Evolutionary conservation across 2,797 vertebrate species (phyloP).

Genomic region (Pseudochirops cupreus): DNA sequence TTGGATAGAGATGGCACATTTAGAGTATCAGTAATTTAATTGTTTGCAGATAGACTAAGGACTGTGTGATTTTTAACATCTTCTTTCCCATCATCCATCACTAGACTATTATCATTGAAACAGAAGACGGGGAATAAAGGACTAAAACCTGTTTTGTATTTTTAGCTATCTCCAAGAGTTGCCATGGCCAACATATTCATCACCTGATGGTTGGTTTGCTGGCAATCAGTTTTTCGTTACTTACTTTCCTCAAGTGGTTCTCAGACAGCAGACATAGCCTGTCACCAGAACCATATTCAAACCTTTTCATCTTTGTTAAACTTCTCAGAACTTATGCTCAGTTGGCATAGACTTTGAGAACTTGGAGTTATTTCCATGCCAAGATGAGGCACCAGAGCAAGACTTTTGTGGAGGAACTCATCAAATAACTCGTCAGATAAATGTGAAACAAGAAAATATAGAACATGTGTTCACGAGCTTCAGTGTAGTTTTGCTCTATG

Average conservation of each 20-base stretch:
- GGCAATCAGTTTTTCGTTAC: not conserved
- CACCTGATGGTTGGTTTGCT: not conserved
- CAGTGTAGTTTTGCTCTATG: not conserved
- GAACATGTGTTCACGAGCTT: not conserved
- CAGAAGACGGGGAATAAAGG: not conserved
- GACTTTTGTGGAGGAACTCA: not conserved
- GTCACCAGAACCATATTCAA: not conserved
- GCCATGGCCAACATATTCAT: not conserved
- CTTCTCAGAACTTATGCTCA: not conserved
- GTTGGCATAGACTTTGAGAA: not conserved
- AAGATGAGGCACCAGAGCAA: not conserved
- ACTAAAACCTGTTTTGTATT: not conserved
- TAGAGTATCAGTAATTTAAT: not conserved
- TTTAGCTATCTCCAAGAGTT: not conserved
- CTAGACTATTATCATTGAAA: not conserved
- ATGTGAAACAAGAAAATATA: conserved; percentile 5
- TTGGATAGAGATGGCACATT: not conserved
- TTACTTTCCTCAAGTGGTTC: not conserved
- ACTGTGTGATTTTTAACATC: not conserved
- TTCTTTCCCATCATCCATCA: not conserved
- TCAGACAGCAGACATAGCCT: not conserved
- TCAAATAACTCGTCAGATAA: conserved; percentile 38
- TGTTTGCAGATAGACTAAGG: not conserved
- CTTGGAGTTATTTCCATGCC: not conserved
- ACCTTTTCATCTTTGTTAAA: not conserved